Percentiles rank a stretch among this genome's conserved stretches.
phyloP scores from a whole-genome alignment of 2,113 vertebrate species.

The Scortum barcoo region DNA sequence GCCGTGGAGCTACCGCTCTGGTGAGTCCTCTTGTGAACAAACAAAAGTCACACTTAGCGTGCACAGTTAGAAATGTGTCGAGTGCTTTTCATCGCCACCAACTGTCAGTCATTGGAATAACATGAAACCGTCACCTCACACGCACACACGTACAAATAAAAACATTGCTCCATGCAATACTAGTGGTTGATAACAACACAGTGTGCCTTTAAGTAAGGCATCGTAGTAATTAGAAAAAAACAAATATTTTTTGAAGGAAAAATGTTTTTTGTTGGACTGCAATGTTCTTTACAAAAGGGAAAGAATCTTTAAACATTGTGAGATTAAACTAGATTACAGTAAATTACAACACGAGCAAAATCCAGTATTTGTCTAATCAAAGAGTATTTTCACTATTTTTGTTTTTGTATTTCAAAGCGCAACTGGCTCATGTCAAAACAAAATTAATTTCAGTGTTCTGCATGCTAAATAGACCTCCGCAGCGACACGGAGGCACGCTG shows the following conservation, averaged over 20 bases:
- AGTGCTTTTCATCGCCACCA: background rate
- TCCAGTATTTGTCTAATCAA: constrained; percentile 2
- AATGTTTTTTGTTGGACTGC: no score
- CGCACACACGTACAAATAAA: background rate
- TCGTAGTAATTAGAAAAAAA: background rate
- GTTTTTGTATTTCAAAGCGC: constrained; percentile 50
- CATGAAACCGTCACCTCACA: background rate
- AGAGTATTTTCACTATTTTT: constrained; percentile 27
- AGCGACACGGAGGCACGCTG: constrained; percentile 45
- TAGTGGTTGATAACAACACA: background rate
- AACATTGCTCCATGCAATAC: background rate
- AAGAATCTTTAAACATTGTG: no score
- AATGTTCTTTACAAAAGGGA: background rate
- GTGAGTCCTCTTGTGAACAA: background rate
- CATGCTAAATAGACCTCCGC: constrained; percentile 61
- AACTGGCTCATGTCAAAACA: constrained; percentile 42
- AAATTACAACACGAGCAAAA: background rate
- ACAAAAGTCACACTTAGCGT: background rate
- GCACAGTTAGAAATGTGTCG: background rate
- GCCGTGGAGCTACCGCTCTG: background rate
- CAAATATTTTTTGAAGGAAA: background rate
- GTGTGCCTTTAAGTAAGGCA: background rate
- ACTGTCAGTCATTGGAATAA: background rate
- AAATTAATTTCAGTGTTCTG: constrained; percentile 56
- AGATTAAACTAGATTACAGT: background rate